Evolutionary conservation across 2,113 vertebrate species (phyloP).

Genomic region (Lagopus leucura): DNA sequence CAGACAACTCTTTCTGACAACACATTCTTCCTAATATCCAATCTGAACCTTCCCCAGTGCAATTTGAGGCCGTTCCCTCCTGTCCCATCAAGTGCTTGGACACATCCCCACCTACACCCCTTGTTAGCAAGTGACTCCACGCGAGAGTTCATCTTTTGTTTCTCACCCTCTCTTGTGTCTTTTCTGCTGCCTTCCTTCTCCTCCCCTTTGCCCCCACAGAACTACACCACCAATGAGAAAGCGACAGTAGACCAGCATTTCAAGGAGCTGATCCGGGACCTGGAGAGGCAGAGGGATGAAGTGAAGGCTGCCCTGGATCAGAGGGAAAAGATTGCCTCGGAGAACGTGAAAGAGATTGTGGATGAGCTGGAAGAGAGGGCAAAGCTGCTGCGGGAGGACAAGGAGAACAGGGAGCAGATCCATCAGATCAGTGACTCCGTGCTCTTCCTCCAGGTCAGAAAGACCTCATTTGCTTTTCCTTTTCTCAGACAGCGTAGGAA

Average conservation of each 20-base stretch:
- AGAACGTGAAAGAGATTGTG: constrained; percentile 80
- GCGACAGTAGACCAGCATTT: constrained; percentile 83
- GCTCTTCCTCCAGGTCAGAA: constrained; percentile 81
- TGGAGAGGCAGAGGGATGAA: constrained; percentile 84
- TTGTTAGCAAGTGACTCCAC: not conserved
- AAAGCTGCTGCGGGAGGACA: constrained; percentile 80
- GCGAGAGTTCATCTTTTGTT: not conserved
- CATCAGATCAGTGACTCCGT: constrained; percentile 83
- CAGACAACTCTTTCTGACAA: no score
- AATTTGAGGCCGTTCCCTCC: no score
- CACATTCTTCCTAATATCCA: no score
- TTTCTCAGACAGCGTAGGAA: not conserved
- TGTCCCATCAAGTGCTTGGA: not conserved
- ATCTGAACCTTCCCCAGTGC: no score
- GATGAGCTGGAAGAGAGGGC: constrained; percentile 81
- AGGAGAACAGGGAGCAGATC: constrained; percentile 82
- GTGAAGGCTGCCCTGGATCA: constrained; percentile 80
- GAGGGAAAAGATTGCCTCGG: constrained; percentile 78
- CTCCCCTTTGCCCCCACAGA: constrained; percentile 50
- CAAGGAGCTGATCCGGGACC: constrained; percentile 80
- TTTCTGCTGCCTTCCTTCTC: not conserved
- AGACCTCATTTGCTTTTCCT: not conserved
- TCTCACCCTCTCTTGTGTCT: not conserved
- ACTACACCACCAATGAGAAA: constrained; percentile 83
- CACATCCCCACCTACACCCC: not conserved